Conservation (phyloP, 2,797 vertebrate genomes). For the Enteromius anoplus region DNA sequence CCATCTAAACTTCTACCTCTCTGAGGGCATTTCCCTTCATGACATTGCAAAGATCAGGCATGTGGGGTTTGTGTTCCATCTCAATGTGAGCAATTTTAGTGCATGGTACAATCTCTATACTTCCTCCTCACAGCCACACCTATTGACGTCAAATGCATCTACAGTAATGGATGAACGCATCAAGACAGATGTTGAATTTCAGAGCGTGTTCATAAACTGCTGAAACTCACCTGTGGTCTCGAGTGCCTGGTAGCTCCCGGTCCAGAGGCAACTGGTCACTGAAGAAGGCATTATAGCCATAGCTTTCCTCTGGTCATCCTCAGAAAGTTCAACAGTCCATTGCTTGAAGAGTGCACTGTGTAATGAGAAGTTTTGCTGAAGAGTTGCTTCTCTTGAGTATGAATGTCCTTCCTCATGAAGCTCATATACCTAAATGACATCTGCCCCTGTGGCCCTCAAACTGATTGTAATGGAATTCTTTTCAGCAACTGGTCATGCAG, state of each 20-base stretch:
- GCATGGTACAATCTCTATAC: slow-evolving; percentile 91
- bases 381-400: no score
- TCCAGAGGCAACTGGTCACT: slow-evolving; percentile 89
- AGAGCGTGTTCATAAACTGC: neutral
- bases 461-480: no score
- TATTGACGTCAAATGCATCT: slow-evolving; percentile 54
- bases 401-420: no score
- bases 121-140: slow-evolving; percentile 94
- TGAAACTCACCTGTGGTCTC: slow-evolving; percentile 64
- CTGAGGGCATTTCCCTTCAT: slow-evolving; percentile 87
- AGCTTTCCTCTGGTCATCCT: slow-evolving; percentile 28
- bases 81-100: slow-evolving; percentile 92
- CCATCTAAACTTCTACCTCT: slow-evolving; percentile 92
- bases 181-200: neutral
- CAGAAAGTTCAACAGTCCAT: slow-evolving; percentile 77
- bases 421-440: no score
- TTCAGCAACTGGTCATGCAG: no score
- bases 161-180: neutral
- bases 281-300: slow-evolving; percentile 92
- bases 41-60: slow-evolving; percentile 78
- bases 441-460: no score
- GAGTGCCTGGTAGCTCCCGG: slow-evolving; percentile 84
- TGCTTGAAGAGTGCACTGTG: slow-evolving; percentile 76
- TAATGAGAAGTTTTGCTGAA: no score
- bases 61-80: slow-evolving; percentile 86